Evolutionary conservation across 2,113 vertebrate species (phyloP), one percentile per base, ranked within the genome.

Genomic region (Psephotus haematonotus): DNA sequence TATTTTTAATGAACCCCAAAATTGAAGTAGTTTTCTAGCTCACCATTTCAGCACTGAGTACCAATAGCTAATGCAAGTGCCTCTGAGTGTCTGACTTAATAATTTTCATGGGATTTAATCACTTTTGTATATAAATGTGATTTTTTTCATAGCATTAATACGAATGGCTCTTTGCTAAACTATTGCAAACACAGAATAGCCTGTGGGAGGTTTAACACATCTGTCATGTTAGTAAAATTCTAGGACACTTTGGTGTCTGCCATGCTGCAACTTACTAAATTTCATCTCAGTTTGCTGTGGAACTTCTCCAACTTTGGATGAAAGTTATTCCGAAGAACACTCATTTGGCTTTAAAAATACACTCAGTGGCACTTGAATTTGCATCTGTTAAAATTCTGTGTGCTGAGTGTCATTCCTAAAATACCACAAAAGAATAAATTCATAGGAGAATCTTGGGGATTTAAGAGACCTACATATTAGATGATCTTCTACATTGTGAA

Each of bases 221-320:
- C 77, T 95, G 62, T 62, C 44, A 59, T 44, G 6, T 76, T 86
- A 88, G 50, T 19, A 95, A 89, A 88, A 95, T 64, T 95, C 65
- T 82, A 53, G 77, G 83, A 92, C 47, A 33, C 31, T 92, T 96
- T 33, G 46, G n/a, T 72, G 82, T 87, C 81, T 94, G 70, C 79
- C 49, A 70, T 72, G 37, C 46, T 76, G 37, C 63, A 92, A 57
- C 65, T 94, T 71, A 82, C 19, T 88, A 53, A 89, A 90, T 82
- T 93, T 92, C 43, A 49, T 76, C 83, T 87, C 53, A 70, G 49
- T 93, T 92, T 95, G 65, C 75, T 84, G 77, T 86, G 89, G 92
- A 96, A 86, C 41, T 84, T 69, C 68, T 94, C 86, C 69, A 89
- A 53, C 62, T 79, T 82, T 39, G 16, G 9, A 77, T 88, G 83